Evolutionary conservation across 2,113 vertebrate species (phyloP).

Genomic region (Rissa tridactyla): DNA sequence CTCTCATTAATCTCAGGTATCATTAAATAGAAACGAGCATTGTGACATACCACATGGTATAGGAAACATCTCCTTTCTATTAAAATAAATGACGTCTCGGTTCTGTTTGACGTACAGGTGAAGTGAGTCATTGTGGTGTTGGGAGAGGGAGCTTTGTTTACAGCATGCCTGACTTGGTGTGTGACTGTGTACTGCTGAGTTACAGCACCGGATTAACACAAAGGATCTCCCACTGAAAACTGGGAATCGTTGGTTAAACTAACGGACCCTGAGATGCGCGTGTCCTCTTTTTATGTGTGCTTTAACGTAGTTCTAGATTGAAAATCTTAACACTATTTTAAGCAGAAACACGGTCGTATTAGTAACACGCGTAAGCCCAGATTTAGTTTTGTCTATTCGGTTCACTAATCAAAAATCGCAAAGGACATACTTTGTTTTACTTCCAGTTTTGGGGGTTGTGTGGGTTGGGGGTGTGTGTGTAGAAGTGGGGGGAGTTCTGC

Average conservation of each 20-base stretch:
- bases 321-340: background rate
- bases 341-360: background rate
- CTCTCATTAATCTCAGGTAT: too few species aligned
- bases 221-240: background rate
- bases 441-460: background rate
- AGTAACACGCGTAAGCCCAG: background rate
- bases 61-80: background rate
- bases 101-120: background rate
- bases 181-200: background rate
- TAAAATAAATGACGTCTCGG: background rate
- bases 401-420: background rate
- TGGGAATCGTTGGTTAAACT: background rate
- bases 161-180: background rate
- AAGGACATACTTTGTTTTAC: fast-evolving
- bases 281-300: background rate
- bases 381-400: background rate
- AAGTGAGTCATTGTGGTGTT: background rate
- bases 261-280: background rate
- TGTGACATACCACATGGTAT: background rate
- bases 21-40: background rate
- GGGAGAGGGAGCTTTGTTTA: background rate
- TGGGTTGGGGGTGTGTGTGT: background rate
- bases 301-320: background rate
- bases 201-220: background rate
- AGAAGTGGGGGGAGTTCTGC: background rate